Percentiles rank a stretch among this genome's conserved stretches.
These are phyloP conservation scores for Clarias magur DNA, from an alignment of 2,113 vertebrate species.

Conservation along the genomic window DNA sequence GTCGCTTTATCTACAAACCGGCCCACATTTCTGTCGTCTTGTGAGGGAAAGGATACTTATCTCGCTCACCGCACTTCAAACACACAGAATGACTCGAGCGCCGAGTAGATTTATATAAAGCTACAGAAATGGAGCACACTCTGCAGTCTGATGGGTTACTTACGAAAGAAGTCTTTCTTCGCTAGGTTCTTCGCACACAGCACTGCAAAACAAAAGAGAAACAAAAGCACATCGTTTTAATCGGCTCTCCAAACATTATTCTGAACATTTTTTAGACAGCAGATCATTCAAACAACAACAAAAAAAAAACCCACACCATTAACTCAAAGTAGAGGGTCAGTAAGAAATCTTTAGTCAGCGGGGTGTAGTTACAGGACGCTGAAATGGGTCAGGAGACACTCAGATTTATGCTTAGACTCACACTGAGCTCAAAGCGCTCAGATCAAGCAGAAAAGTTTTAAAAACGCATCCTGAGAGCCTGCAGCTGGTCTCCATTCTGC, in stretches of 20 bases:
- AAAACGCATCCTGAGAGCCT: slow-evolving; percentile 24
- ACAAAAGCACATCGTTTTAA: neutral
- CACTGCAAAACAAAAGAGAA: slow-evolving; percentile 77
- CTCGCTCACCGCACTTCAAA: slow-evolving; percentile 43
- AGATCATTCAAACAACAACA: neutral
- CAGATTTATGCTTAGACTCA: slow-evolving; percentile 20
- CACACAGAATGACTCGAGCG: slow-evolving; percentile 33
- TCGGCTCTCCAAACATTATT: neutral
- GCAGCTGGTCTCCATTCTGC: slow-evolving; percentile 38
- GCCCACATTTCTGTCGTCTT: slow-evolving; percentile 47
- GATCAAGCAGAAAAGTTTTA: slow-evolving; percentile 28
- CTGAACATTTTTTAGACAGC: neutral
- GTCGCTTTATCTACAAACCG: slow-evolving; percentile 45
- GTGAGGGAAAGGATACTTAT: slow-evolving; percentile 46
- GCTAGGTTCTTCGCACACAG: slow-evolving; percentile 98
- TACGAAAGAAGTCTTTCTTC: slow-evolving; percentile 99
- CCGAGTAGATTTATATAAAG: slow-evolving; percentile 24
- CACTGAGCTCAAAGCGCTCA: neutral
- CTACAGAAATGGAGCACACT: slow-evolving; percentile 33
- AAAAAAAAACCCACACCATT: no score
- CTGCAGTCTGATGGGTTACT: slow-evolving; percentile 73
- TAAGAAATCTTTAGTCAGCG: neutral
- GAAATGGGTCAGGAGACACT: slow-evolving; percentile 11
- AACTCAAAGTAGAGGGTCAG: neutral
- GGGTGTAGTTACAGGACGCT: slow-evolving; percentile 21